phyloP scores from a whole-genome alignment of 2,888 invertebrate species.

The Synergus itoensis region DNA sequence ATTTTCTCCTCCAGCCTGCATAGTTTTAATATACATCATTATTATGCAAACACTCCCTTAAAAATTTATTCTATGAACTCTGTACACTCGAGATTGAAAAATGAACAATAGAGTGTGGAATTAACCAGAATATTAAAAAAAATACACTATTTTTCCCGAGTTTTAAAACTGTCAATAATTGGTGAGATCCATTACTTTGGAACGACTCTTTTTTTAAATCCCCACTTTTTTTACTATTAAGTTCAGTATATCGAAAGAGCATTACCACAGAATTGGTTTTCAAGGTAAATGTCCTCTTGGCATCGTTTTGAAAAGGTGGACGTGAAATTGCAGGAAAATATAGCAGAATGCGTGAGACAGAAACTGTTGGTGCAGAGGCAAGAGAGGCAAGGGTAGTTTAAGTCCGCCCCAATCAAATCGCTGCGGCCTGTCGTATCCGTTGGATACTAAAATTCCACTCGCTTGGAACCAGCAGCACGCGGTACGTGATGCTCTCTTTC shows the following conservation, averaged over 20 bases:
- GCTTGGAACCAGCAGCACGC: conserved; percentile 26
- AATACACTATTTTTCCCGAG: background rate
- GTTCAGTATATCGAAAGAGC: background rate
- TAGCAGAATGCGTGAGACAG: background rate
- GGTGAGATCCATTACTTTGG: background rate
- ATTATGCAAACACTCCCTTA: background rate
- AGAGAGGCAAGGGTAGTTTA: conserved; percentile 56
- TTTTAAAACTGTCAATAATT: background rate
- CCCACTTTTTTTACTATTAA: background rate
- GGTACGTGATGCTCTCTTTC: conserved; percentile 19
- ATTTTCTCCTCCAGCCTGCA: background rate
- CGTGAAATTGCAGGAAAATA: background rate
- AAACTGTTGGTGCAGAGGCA: background rate
- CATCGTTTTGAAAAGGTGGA: conserved; percentile 19
- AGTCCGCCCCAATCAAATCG: conserved; percentile 64
- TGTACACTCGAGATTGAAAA: background rate
- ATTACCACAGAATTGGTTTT: conserved; percentile 16
- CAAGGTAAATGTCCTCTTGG: conserved; percentile 22
- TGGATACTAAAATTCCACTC: conserved; percentile 55
- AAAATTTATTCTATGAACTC: background rate
- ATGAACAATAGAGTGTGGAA: too few relatives aligned
- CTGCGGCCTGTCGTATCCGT: conserved; percentile 54
- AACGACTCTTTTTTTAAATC: background rate
- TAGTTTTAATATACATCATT: background rate
- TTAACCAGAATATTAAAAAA: too few relatives aligned